phyloP scores from a whole-genome alignment of 2,797 vertebrate species.

The Parauchenoglanis ngamensis region DNA sequence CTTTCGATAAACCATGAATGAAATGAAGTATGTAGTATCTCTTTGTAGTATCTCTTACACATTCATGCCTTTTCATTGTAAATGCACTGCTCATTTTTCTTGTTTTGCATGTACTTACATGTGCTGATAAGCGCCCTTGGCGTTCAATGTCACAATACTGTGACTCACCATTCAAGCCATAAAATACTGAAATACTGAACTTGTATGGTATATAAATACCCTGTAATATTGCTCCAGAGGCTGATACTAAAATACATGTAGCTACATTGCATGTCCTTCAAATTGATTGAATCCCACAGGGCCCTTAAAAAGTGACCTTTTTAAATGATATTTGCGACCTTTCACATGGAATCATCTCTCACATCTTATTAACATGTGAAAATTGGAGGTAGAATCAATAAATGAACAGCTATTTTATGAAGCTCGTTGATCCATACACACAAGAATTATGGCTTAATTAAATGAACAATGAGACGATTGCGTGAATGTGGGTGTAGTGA shows the following conservation, averaged over 20 bases:
- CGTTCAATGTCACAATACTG: neutral
- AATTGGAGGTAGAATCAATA: constrained; percentile 44
- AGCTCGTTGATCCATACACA: constrained; percentile 52
- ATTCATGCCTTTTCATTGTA: constrained; percentile 7
- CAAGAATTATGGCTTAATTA: constrained; percentile 49
- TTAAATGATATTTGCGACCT: constrained; percentile 50
- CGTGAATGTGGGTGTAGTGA: constrained; percentile 16
- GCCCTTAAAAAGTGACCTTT: constrained; percentile 50
- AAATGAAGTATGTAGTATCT: constrained; percentile 1
- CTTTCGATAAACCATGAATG: neutral
- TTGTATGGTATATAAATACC: neutral
- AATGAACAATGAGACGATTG: neutral
- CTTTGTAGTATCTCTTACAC: neutral
- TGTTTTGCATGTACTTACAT: neutral
- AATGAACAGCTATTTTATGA: constrained; percentile 36
- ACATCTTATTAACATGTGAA: constrained; percentile 19
- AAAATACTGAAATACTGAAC: neutral
- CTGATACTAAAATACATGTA: constrained; percentile 10
- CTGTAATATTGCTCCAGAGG: constrained; percentile 5
- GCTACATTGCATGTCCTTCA: constrained; percentile 17
- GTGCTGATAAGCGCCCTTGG: no score
- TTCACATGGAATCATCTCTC: constrained; percentile 36
- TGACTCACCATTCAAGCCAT: neutral
- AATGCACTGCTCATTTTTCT: neutral
- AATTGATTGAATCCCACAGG: constrained; percentile 13